Conservation (phyloP, 2,113 vertebrate species). For the Platysternon megacephalum region DNA sequence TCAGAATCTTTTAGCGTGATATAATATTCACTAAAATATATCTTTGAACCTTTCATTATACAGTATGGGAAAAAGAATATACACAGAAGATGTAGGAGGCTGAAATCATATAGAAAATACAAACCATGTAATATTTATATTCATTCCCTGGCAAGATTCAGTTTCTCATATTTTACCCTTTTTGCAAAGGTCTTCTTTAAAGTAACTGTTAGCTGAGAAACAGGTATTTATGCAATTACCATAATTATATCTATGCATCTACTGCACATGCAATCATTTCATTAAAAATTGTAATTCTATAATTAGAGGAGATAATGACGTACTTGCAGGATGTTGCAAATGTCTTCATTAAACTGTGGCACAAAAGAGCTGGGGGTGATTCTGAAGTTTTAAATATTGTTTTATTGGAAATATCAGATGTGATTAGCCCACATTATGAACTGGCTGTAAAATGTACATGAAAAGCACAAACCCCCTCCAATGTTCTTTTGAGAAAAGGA, state of each 20-base stretch:
- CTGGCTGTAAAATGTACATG: conserved; percentile 48
- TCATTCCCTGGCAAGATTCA: conserved; percentile 58
- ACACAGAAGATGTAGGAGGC: background rate
- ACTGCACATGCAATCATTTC: conserved; percentile 72
- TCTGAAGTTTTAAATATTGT: conserved; percentile 68
- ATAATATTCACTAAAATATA: background rate
- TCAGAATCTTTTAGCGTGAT: accelerated
- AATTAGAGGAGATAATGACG: conserved; percentile 73
- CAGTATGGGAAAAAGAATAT: background rate
- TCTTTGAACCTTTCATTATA: background rate
- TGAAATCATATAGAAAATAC: background rate
- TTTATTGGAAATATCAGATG: conserved; percentile 75
- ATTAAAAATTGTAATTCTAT: conserved; percentile 75
- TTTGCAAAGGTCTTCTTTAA: conserved; percentile 70
- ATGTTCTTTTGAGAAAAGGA: conserved; percentile 62
- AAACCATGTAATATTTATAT: conserved; percentile 47
- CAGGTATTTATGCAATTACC: conserved; percentile 78
- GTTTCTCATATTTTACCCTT: conserved; percentile 63
- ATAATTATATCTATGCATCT: conserved; percentile 74
- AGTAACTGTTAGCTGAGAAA: conserved; percentile 70
- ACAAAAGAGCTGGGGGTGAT: conserved; percentile 64
- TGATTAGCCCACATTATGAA: conserved; percentile 64
- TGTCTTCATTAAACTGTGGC: conserved; percentile 70
- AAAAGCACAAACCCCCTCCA: background rate
- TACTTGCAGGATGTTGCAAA: conserved; percentile 70